phyloP scores from a whole-genome alignment of 2,113 vertebrate species.

The Melanocharis versteri region DNA sequence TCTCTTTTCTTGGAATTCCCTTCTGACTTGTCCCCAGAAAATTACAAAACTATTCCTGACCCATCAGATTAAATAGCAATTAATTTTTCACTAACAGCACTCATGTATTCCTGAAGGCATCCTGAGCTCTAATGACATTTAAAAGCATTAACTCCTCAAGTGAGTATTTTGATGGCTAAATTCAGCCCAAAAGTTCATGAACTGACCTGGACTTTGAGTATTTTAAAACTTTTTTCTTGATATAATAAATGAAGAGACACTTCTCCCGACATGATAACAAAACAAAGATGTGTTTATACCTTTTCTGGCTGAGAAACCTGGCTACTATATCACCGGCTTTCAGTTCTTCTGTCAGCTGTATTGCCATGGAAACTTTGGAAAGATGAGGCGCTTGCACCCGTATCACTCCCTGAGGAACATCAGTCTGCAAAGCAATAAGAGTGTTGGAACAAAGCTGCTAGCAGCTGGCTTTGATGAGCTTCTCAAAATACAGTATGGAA shows the following conservation, averaged over 20 bases:
- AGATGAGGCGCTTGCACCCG: conserved; percentile 94
- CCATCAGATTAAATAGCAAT: not conserved
- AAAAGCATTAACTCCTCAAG: not conserved
- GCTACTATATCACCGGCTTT: conserved; percentile 88
- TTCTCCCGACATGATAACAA: not conserved
- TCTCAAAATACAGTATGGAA: conserved; percentile 37
- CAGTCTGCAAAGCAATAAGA: conserved; percentile 76
- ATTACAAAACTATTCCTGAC: not conserved
- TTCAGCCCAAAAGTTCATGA: not conserved
- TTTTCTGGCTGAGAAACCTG: conserved; percentile 92
- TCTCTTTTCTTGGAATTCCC: not conserved
- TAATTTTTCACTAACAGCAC: not conserved
- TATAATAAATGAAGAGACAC: not conserved
- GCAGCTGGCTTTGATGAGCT: conserved; percentile 58
- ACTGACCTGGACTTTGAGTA: not conserved
- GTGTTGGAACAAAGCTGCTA: conserved; percentile 68
- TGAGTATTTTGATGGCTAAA: not conserved
- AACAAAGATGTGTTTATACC: conserved; percentile 70
- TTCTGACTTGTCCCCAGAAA: not conserved
- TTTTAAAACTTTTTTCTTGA: not conserved
- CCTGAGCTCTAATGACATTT: not conserved
- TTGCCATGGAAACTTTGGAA: conserved; percentile 93
- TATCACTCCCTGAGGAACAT: conserved; percentile 87
- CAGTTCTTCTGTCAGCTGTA: conserved; percentile 92
- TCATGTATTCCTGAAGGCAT: not conserved